These are phyloP conservation scores for Nomada fucata DNA, from an alignment of 2,888 invertebrate species.

Conservation along the genomic window DNA sequence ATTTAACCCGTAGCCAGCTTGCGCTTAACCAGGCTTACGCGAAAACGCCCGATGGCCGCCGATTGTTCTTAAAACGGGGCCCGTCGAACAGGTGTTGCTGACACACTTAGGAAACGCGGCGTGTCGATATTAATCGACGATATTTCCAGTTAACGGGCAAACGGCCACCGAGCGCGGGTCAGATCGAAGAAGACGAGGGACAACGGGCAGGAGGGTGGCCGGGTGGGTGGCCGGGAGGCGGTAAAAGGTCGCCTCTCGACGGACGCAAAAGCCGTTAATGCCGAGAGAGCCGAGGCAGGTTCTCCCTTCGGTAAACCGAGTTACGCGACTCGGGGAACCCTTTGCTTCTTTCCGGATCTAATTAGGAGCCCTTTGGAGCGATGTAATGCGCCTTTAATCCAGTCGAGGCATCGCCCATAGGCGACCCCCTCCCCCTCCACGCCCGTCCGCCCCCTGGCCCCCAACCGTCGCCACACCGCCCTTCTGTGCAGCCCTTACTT, in stretches of 20 bases:
- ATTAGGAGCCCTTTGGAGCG: slow-evolving; percentile 81
- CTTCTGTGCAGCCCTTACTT: slow-evolving; percentile 63
- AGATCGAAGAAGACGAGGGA: slow-evolving; percentile 39
- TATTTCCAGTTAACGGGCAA: slow-evolving; percentile 40
- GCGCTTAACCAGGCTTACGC: not conserved
- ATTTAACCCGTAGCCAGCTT: slow-evolving; percentile 1
- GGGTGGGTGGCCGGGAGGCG: slow-evolving; percentile 40
- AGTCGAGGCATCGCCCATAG: slow-evolving; percentile 72
- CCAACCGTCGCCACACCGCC: slow-evolving; percentile 12
- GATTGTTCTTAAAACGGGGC: slow-evolving; percentile 29
- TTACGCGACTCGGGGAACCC: slow-evolving; percentile 82
- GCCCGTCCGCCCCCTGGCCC: no score
- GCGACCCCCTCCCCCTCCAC: slow-evolving; percentile 46
- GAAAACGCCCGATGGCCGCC: slow-evolving; percentile 4
- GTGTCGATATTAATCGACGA: slow-evolving; percentile 53
- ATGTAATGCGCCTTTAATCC: slow-evolving; percentile 82
- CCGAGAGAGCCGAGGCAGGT: slow-evolving; percentile 68
- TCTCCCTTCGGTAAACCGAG: slow-evolving; percentile 80
- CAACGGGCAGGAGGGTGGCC: slow-evolving; percentile 13
- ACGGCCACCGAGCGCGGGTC: slow-evolving; percentile 29
- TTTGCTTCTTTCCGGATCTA: slow-evolving; percentile 83
- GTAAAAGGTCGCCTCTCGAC: slow-evolving; percentile 78
- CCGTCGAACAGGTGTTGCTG: slow-evolving; percentile 35
- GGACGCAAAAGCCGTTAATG: slow-evolving; percentile 80
- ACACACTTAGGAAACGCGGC: slow-evolving; percentile 26